A percentile compares a stretch with the other conserved stretches of the same genome.
phyloP scores from a whole-genome alignment of 2,113 vertebrate species.

The Onychostoma macrolepis region DNA sequence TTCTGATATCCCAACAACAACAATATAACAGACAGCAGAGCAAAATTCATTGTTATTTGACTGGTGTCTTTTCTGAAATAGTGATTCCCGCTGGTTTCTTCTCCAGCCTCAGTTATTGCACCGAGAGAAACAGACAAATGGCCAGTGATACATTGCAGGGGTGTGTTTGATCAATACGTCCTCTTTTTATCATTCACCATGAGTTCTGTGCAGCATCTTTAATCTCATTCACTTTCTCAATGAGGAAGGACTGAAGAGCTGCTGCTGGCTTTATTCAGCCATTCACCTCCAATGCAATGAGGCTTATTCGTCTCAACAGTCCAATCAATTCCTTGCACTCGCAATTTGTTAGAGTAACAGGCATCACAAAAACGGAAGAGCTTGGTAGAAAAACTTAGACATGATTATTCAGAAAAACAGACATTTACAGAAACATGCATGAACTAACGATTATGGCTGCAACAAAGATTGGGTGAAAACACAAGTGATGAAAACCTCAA shows the following conservation, averaged over 20 bases:
- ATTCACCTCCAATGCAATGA: neutral
- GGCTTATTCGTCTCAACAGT: neutral
- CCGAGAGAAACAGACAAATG: slow-evolving; percentile 1
- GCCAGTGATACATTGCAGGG: slow-evolving; percentile 38
- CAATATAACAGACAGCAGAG: neutral
- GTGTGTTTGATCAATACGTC: slow-evolving; percentile 58
- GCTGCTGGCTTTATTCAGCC: neutral
- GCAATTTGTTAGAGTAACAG: neutral
- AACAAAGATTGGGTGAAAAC: neutral
- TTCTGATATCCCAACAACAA: neutral
- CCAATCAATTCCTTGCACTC: neutral
- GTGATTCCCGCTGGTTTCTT: slow-evolving; percentile 36
- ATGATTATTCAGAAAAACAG: neutral
- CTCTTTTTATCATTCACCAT: slow-evolving; percentile 56
- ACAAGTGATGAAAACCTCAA: neutral
- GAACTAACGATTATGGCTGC: too few relatives aligned
- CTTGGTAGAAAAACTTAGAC: neutral
- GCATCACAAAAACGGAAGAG: neutral
- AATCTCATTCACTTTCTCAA: neutral
- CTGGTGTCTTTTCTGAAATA: neutral
- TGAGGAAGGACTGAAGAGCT: neutral
- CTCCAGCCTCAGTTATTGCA: slow-evolving; percentile 33
- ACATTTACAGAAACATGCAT: neutral
- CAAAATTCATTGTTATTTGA: neutral
- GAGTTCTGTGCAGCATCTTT: neutral